These are phyloP conservation scores for Poeciliopsis turneri DNA, from an alignment of 2,797 vertebrate genomes.

Conservation along the genomic window DNA sequence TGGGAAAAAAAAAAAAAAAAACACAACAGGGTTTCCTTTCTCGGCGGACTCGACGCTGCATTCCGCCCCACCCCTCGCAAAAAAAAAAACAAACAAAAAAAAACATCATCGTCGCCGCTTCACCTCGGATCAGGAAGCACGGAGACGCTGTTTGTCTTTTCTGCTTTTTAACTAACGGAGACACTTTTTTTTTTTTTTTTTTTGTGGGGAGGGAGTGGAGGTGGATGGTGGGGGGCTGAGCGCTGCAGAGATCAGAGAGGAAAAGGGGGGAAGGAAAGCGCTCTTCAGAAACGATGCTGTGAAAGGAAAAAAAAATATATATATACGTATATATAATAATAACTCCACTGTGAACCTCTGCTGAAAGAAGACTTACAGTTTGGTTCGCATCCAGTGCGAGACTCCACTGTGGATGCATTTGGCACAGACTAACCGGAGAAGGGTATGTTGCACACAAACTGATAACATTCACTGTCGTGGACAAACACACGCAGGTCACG, in stretches of 20 bases:
- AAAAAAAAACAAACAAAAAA: conserved; percentile 32
- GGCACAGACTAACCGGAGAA: conserved; percentile 65
- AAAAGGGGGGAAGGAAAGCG: conserved; percentile 14
- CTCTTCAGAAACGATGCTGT: conserved; percentile 24
- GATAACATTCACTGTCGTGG: conserved; percentile 6
- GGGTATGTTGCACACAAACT: conserved; percentile 62
- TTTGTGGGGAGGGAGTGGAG: background rate
- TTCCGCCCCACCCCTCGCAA: conserved; percentile 81
- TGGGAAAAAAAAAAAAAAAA: too few relatives aligned
- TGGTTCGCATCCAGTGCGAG: conserved; percentile 52
- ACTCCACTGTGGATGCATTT: conserved; percentile 76
- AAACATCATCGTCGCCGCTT: conserved; percentile 66
- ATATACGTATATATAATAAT: background rate
- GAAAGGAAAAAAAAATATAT: too few relatives aligned
- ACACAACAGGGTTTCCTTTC: conserved; percentile 37
- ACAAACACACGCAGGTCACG: background rate
- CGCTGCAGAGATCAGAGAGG: conserved; percentile 25
- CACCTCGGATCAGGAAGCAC: conserved; percentile 83
- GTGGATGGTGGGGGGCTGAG: conserved; percentile 5
- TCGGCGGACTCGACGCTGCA: conserved; percentile 58
- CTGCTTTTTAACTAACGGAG: conserved; percentile 23
- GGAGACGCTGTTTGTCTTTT: conserved; percentile 35
- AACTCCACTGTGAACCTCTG: conserved; percentile 32
- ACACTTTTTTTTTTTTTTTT: conserved; percentile 10
- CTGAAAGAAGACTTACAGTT: conserved; percentile 56